Base-by-base conservation (phyloP, 2,113 vertebrate species). In the Hyperoodon ampullatus region DNA sequence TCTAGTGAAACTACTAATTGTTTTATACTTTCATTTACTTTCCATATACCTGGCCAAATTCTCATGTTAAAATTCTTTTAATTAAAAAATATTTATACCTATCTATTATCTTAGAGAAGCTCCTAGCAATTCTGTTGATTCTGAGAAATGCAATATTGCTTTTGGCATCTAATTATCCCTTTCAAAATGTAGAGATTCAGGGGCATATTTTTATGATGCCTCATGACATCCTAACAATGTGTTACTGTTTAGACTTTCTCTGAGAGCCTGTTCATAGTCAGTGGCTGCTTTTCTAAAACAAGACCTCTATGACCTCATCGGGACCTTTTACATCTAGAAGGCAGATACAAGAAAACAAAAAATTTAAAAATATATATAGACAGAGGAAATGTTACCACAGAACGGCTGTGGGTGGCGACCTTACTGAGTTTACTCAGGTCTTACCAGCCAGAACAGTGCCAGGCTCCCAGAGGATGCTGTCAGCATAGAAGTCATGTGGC, bases 161-260 rank as follows among this genome's bases (percentile, higher is more conserved):
- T 66, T 55, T 92, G 68, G 28, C 80, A 47, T 47, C 42, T 44
- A 90, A 74, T 68, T n/a, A 30, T 21, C 71, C 84, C 24, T 95
- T 71, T 65, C 47, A 13, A 93, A 92, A 90, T 89, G 2, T 1
- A 83, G 53, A 89, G 18, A 70, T 30, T 61, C 68, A 0, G n/a
- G 19, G 13, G 23, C 21, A 63, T 94, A 39, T 68, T 91, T 96
- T 90, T 44, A 53, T 39, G 23, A 74, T 78, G 26, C 13, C 50
- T 74, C 50, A 78, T 21, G 61, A 68, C 11, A 81, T 5, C 30
- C 23, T 74, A 61, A 68, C 85, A 87, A 39, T 63, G 55, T 77
- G 33, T 94, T 94, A 71, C 24, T 93, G 39, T 90, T 88, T 50
- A 88, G 21, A 83, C 47, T 81, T 95, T 83, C 39, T 66, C 33